Evolutionary conservation across 2,888 invertebrate species (phyloP).

Genomic region (Melitaea athalia): DNA sequence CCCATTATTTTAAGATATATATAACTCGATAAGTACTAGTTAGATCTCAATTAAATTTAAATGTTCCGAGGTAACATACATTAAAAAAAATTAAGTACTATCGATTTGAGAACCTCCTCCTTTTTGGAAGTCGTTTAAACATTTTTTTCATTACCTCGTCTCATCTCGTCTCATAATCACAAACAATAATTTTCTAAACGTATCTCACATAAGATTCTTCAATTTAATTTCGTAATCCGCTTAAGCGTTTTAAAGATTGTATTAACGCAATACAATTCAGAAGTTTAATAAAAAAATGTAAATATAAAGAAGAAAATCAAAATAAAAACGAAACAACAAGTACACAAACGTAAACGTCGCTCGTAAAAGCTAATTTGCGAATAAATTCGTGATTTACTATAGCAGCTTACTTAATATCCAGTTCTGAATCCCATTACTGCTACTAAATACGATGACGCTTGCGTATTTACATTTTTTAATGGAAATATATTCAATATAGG

Average conservation of each 20-base stretch:
- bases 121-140: too few relatives aligned
- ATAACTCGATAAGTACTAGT: too few relatives aligned
- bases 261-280: neutral
- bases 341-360: slow-evolving; percentile 19
- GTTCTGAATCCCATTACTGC: slow-evolving; percentile 26
- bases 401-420: slow-evolving; percentile 32
- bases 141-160: too few relatives aligned
- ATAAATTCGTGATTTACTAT: slow-evolving; percentile 35
- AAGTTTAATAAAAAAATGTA: neutral
- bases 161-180: too few relatives aligned
- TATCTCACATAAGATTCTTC: too few relatives aligned
- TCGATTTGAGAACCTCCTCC: too few relatives aligned
- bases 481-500: slow-evolving; percentile 23
- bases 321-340: slow-evolving; percentile 17
- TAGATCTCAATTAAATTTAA: too few relatives aligned
- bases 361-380: slow-evolving; percentile 40
- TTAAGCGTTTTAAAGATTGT: neutral
- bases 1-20: too few relatives aligned
- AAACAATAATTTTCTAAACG: too few relatives aligned
- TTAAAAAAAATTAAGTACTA: too few relatives aligned
- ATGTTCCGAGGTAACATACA: too few relatives aligned
- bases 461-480: slow-evolving; percentile 26
- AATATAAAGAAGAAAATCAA: slow-evolving; percentile 9
- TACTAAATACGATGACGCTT: slow-evolving; percentile 27
- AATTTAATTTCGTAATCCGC: neutral